These are phyloP conservation scores for Notechis scutatus DNA, from an alignment of 2,113 vertebrate genomes.

Conservation along the genomic window DNA sequence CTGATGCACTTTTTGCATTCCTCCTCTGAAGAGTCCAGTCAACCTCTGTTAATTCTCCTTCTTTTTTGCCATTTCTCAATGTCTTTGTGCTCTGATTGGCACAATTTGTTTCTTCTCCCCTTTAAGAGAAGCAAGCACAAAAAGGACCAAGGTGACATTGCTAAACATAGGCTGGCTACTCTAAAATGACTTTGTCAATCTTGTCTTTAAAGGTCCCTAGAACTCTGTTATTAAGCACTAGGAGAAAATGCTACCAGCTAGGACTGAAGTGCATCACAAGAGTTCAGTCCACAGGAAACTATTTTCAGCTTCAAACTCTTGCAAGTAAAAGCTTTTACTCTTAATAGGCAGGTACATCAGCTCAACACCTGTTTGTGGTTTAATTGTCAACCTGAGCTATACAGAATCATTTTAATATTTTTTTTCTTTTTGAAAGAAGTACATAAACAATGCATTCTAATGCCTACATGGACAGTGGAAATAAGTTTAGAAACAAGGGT, in stretches of 20 bases:
- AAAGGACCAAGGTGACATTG: slow-evolving; percentile 60
- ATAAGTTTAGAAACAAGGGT: not conserved
- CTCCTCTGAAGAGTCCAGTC: not conserved
- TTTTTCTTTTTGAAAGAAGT: not conserved
- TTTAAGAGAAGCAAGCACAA: slow-evolving; percentile 21
- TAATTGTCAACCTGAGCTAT: slow-evolving; percentile 17
- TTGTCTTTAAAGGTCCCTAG: slow-evolving; percentile 43
- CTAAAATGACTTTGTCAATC: slow-evolving; percentile 18
- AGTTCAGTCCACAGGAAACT: slow-evolving; percentile 39
- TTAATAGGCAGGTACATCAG: slow-evolving; percentile 34
- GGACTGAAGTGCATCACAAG: slow-evolving; percentile 43
- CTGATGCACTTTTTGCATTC: not conserved
- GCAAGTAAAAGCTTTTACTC: slow-evolving; percentile 49
- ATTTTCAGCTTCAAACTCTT: not conserved
- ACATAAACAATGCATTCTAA: not conserved
- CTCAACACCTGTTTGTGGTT: slow-evolving; percentile 19
- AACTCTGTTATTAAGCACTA: slow-evolving; percentile 61
- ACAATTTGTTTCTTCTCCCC: slow-evolving; percentile 32
- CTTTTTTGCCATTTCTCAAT: not conserved
- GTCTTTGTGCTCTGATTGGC: slow-evolving; percentile 6
- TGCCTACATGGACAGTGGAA: not conserved
- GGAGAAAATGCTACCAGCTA: slow-evolving; percentile 52
- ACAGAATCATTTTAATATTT: not conserved
- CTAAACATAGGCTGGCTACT: slow-evolving; percentile 46
- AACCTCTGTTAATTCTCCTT: not conserved